Evolutionary conservation across 2,113 vertebrate genomes (phyloP), one percentile per base, ranked within the genome.

Genomic region (Phalacrocorax aristotelis): DNA sequence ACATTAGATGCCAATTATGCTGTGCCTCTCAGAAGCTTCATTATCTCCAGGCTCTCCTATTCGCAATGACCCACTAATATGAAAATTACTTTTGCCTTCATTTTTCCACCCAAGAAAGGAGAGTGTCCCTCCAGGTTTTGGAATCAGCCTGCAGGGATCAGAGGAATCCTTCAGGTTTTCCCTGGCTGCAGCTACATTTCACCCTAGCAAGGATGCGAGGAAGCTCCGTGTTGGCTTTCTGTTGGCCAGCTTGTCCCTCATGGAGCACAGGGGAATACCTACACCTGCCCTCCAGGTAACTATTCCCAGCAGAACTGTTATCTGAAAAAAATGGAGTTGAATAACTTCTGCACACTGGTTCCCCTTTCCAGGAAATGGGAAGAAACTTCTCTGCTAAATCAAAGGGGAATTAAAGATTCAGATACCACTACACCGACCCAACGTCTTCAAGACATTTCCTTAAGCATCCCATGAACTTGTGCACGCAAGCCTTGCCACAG

Each of bases 171-270:
- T 36, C 10, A 34, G 38, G 32, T 57, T 83, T 85, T 65, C 52
- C 40, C 74, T 23, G 38, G 64, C 30, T 60, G 55, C 42, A 64
- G 48, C 2, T 3, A 13, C 19, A 15, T 27, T 72, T 44, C 36
- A 32, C 9, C 48, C 38, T 29, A 23, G n/a, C 32, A 11, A 86
- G 10, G 12, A 62, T 29, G 30, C 0, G 0, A 55, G 68, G 46
- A 77, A 66, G n/a, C 64, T 62, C 83, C 10, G 1, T 1, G 2
- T 36, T 69, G 42, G 54, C 81, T 83, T 7, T 40, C 62, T 49
- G 19, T 52, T 51, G 70, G 61, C 65, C 52, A 75, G 0, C 44
- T 78, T 10, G 9, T 71, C 40, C 34, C 44, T 76, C 38, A 16
- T 21, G 72, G 72, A 83, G 58, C 62, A 52, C 38, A 57, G 49